Evolutionary conservation across 2,888 invertebrate species (phyloP).

Genomic region (Pristionchus entomophagus): DNA sequence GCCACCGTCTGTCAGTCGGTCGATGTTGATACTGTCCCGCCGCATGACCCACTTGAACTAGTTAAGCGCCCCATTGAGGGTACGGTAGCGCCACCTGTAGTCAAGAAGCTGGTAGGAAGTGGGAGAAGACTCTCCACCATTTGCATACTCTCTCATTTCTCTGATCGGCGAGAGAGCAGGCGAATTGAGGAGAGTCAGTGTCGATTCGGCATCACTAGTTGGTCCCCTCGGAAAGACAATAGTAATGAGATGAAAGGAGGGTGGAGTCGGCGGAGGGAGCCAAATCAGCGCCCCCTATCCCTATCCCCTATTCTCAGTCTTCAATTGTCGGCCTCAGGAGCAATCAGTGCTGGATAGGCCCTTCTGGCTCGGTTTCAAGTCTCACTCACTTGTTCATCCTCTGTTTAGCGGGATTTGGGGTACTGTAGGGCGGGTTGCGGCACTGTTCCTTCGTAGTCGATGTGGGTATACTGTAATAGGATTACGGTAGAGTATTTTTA

Average conservation of each 20-base stretch:
- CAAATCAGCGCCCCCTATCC: slow-evolving; percentile 37
- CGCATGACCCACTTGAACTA: slow-evolving; percentile 26
- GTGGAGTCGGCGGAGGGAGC: not conserved
- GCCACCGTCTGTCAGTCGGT: not conserved
- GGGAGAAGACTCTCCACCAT: too few relatives aligned
- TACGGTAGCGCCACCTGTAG: not conserved
- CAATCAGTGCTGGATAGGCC: slow-evolving; percentile 3
- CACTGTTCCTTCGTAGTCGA: too few relatives aligned
- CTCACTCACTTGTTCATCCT: not conserved
- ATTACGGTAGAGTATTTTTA: too few relatives aligned
- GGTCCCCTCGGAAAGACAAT: slow-evolving; percentile 45
- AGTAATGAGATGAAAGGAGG: slow-evolving; percentile 42
- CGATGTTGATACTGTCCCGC: not conserved
- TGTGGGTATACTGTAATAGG: too few relatives aligned
- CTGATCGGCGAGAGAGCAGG: too few relatives aligned
- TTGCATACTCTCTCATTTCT: too few relatives aligned
- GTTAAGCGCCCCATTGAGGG: not conserved
- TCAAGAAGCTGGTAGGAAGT: not conserved
- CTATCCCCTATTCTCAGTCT: not conserved
- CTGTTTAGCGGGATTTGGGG: too few relatives aligned
- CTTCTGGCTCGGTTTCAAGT: not conserved
- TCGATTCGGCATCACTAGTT: too few relatives aligned
- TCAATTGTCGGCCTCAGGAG: not conserved
- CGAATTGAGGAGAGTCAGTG: too few relatives aligned
- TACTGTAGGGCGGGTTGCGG: too few relatives aligned